Evolutionary conservation across 2,113 vertebrate genomes (phyloP).

Genomic region (Prolemur simus): DNA sequence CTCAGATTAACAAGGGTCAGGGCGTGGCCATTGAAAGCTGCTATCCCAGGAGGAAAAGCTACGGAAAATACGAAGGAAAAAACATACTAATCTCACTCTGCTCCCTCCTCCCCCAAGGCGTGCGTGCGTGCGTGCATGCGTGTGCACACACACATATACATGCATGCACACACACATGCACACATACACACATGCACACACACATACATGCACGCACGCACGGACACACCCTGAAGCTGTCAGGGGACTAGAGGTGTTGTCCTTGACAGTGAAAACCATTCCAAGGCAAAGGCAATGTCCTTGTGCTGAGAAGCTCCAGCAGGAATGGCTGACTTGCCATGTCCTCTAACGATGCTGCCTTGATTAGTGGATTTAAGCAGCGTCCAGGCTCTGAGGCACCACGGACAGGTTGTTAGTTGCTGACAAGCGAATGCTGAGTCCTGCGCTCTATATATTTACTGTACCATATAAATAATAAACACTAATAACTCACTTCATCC

Average conservation of each 20-base stretch:
- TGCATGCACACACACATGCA: no score
- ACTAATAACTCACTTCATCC: constrained; percentile 35
- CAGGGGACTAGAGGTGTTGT: neutral
- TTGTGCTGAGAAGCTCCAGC: neutral
- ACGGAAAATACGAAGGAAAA: neutral
- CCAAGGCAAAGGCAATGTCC: neutral
- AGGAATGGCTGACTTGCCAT: neutral
- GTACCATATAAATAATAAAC: constrained; percentile 56
- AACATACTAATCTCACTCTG: neutral
- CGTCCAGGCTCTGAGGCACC: neutral
- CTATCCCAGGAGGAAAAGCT: neutral
- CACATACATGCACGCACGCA: no score
- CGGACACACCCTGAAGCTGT: neutral
- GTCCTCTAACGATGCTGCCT: neutral
- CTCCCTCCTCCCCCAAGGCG: neutral
- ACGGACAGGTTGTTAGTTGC: neutral
- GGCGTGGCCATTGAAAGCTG: neutral
- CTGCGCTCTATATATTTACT: neutral
- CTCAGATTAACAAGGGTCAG: neutral
- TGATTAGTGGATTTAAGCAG: neutral
- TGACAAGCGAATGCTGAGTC: neutral
- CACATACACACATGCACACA: neutral
- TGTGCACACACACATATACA: no score
- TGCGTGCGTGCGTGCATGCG: no score
- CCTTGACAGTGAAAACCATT: neutral